Percentiles rank a stretch among this genome's conserved stretches.
phyloP scores from a whole-genome alignment of 1,140 invertebrate species.

The Leptestheria dahalacensis region DNA sequence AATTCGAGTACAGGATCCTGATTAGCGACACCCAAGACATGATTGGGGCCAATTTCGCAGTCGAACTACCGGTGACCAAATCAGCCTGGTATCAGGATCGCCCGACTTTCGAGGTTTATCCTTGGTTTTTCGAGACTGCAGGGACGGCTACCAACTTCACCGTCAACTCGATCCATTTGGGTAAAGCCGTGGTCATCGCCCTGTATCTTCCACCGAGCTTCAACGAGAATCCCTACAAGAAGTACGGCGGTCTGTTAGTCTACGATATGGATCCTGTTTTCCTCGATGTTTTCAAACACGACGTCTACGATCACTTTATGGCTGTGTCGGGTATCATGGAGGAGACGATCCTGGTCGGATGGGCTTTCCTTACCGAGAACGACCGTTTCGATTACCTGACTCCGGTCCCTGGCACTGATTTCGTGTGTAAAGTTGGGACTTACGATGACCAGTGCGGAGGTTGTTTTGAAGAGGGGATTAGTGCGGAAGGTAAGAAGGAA shows the following conservation, averaged over 20 bases:
- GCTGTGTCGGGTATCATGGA: neutral
- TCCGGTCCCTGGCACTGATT: neutral
- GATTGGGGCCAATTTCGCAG: neutral
- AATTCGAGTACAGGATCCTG: neutral
- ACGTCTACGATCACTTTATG: neutral
- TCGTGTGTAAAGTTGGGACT: neutral
- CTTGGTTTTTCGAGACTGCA: neutral
- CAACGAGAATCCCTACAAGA: neutral
- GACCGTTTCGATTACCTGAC: neutral
- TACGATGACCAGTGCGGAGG: neutral
- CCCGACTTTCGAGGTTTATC: neutral
- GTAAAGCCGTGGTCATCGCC: neutral
- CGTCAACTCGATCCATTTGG: neutral
- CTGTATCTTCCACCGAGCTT: neutral
- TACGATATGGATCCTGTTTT: neutral
- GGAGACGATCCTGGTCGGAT: neutral
- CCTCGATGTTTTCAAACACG: neutral
- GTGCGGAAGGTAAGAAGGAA: too few relatives aligned
- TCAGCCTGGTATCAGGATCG: too few relatives aligned
- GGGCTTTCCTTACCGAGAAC: neutral
- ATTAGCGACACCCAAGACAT: neutral
- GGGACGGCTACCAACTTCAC: neutral
- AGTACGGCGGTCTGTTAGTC: neutral
- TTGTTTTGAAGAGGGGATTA: neutral
- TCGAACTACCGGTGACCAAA: neutral